Conservation (phyloP, 1,140 invertebrate species). For the Drosophila melanica region DNA sequence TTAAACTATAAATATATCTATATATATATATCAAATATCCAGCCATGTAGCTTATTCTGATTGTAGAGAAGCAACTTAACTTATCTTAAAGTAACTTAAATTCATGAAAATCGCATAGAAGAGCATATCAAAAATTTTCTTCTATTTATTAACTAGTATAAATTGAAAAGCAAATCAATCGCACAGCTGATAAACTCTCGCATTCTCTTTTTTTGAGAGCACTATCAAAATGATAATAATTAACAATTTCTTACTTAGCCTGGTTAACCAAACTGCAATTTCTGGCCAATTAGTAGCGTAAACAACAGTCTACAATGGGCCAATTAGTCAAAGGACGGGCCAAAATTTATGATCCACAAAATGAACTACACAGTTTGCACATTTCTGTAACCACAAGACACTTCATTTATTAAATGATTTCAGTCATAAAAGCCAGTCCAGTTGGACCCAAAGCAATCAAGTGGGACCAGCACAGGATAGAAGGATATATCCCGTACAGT, state of each 20-base stretch:
- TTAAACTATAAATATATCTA: background rate
- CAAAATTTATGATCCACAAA: constrained; percentile 31
- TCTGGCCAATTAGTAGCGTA: background rate
- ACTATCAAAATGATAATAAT: background rate
- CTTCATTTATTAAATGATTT: constrained; percentile 55
- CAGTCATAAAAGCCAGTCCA: constrained; percentile 29
- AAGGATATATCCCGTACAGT: constrained; percentile 2
- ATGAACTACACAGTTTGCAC: constrained; percentile 39
- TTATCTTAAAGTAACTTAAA: too few species aligned
- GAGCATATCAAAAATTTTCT: too few species aligned
- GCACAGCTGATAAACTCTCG: background rate
- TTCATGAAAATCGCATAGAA: too few species aligned
- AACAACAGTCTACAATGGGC: background rate
- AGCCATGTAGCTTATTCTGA: too few species aligned
- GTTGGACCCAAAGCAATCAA: constrained; percentile 27
- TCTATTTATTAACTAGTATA: too few species aligned
- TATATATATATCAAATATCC: background rate
- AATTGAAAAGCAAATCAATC: background rate
- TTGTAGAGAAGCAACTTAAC: too few species aligned
- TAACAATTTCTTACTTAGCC: background rate
- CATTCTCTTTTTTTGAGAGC: background rate
- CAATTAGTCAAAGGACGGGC: constrained; percentile 19
- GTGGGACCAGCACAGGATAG: background rate
- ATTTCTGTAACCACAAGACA: constrained; percentile 48
- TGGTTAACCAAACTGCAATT: background rate